Conservation (phyloP, 2,113 vertebrate species). For the Brachyistius frenatus region DNA sequence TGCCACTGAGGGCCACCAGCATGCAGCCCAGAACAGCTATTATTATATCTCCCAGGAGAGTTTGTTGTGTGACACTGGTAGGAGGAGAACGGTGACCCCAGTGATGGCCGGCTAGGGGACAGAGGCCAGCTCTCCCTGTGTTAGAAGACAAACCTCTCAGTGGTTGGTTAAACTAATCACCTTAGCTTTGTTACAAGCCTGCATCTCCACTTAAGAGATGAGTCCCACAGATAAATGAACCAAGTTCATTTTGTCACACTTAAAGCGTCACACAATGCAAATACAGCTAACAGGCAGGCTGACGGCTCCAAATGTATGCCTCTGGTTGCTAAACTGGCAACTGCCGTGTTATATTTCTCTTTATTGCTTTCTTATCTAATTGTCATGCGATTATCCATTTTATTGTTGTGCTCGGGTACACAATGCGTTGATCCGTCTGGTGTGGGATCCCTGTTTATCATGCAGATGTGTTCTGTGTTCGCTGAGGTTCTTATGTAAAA, state of each 20-base stretch:
- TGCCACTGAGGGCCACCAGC: slow-evolving; percentile 20
- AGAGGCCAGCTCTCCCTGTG: slow-evolving; percentile 54
- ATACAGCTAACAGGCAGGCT: slow-evolving; percentile 21
- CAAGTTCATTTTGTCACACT: slow-evolving; percentile 20
- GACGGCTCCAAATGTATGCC: slow-evolving; percentile 1
- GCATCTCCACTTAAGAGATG: slow-evolving; percentile 53
- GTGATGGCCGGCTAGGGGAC: slow-evolving; percentile 67
- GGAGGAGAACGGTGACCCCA: slow-evolving; percentile 66
- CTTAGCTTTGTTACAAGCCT: slow-evolving; percentile 43
- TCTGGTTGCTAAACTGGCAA: slow-evolving; percentile 41
- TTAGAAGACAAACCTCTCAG: slow-evolving; percentile 75
- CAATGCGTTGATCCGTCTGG: slow-evolving; percentile 30
- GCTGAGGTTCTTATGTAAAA: slow-evolving; percentile 5
- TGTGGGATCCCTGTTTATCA: slow-evolving; percentile 14
- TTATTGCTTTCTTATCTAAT: slow-evolving; percentile 46
- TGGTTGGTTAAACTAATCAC: slow-evolving; percentile 81
- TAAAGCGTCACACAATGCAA: slow-evolving; percentile 29
- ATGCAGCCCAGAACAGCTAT: slow-evolving; percentile 31
- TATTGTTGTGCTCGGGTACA: slow-evolving; percentile 39
- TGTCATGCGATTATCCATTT: slow-evolving; percentile 44
- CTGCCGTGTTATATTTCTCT: slow-evolving; percentile 27
- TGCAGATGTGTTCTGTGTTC: background rate
- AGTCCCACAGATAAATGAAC: slow-evolving; percentile 53
- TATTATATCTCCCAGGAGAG: slow-evolving; percentile 56
- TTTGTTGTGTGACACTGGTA: slow-evolving; percentile 70